Evolutionary conservation across 2,888 invertebrate species (phyloP), one percentile per base, ranked within the genome.

Genomic region (Cataglyphis cursor): DNA sequence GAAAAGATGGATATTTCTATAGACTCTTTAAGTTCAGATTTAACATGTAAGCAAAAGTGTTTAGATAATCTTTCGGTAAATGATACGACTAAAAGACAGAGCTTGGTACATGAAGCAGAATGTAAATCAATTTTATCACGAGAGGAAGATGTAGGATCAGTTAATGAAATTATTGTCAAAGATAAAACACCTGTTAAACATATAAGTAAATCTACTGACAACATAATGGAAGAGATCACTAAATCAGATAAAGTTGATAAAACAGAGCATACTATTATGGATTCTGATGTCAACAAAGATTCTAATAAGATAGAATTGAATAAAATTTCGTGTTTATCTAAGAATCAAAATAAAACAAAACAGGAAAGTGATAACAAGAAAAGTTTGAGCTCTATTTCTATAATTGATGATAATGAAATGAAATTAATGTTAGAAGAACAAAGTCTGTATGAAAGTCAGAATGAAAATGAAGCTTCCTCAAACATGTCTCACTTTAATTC

Each of bases 181-280:
- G 38, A 68, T 66, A 10, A 12, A 54, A 28, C 6, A 35, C 6
- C 9, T 28, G 24, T 18, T 62, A 70, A 81, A 57, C 76, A 4
- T n/a, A 44, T 12, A 41, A 31, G 21, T 70, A 61, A 21, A 44
- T 21, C 9, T n/a, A 0, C 5, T 57, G 2, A 75, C 41, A 15
- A 87, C 10, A 41, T n/a, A 54, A 41, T n/a, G n/a, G 57, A 85
- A 54, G 64, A 81, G 41, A 44, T 65, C 28, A 75, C 18, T 38
- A 24, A 62, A 66, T 12, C 12, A 24, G 73, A n/a, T 21, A 28
- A 68, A 72, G 51, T 51, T 1, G n/a, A 31, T 70, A 35, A 31
- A 54, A 51, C 8, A 8, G 51, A 70, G 21, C 8, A 6, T 68
- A 31, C n/a, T 68, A 6, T 31, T 31, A 8, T 6, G 15, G n/a